A percentile compares a stretch with the other conserved stretches of the same genome.
These are phyloP conservation scores for Imbricaverruca yamaguchii DNA, from an alignment of 2,888 invertebrate genomes.

Conservation along the genomic window DNA sequence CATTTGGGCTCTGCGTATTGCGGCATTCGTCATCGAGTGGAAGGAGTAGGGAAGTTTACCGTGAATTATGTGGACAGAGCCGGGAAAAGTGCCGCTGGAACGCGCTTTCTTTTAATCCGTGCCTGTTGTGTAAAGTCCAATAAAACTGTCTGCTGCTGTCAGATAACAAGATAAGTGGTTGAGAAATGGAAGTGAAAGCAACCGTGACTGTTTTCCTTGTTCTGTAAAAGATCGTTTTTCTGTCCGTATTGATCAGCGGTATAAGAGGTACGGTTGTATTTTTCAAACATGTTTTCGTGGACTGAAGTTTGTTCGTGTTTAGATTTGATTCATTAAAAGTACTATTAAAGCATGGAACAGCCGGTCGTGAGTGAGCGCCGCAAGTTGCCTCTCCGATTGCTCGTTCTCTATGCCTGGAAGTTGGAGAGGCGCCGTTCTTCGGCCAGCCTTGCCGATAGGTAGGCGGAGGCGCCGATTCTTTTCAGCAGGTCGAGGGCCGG, in stretches of 20 bases:
- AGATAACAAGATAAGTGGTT: slow-evolving; percentile 4
- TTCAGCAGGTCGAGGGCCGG: too few relatives aligned
- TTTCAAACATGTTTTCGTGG: too few relatives aligned
- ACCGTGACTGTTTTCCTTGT: background rate
- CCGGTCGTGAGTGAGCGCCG: too few relatives aligned
- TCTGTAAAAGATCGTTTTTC: background rate
- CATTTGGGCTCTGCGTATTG: background rate
- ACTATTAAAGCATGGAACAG: too few relatives aligned
- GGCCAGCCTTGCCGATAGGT: too few relatives aligned
- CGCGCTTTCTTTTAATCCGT: slow-evolving; percentile 5
- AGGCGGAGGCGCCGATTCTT: too few relatives aligned
- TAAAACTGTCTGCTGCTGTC: slow-evolving; percentile 12
- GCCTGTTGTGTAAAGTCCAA: slow-evolving; percentile 14
- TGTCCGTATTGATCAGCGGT: background rate
- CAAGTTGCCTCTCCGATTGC: too few relatives aligned
- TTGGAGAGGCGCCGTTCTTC: too few relatives aligned
- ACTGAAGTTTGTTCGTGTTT: too few relatives aligned
- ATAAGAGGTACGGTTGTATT: too few relatives aligned
- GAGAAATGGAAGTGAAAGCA: slow-evolving; percentile 12
- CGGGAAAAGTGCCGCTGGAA: background rate
- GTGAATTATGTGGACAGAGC: background rate
- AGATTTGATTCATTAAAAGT: too few relatives aligned
- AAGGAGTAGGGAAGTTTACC: background rate
- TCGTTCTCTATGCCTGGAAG: too few relatives aligned
- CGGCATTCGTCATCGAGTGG: background rate